These are phyloP conservation scores for Furcifer pardalis DNA, from an alignment of 2,797 vertebrate genomes.

Conservation along the genomic window DNA sequence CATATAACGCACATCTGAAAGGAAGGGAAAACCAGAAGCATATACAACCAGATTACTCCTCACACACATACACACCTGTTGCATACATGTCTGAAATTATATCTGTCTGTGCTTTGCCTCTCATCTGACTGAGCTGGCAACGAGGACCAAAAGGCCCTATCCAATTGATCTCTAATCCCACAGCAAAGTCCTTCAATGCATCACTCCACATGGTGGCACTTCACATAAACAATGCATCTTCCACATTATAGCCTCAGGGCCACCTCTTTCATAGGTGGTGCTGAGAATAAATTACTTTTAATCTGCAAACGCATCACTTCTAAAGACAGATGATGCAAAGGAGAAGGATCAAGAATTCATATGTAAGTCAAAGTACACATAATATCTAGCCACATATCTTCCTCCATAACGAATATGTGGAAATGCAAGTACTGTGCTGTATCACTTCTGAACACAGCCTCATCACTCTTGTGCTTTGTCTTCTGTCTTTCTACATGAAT, in stretches of 20 bases:
- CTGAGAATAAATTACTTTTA: neutral
- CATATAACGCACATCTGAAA: neutral
- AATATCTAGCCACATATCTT: neutral
- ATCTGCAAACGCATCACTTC: neutral
- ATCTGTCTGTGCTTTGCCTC: neutral
- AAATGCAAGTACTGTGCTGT: neutral
- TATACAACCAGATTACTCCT: neutral
- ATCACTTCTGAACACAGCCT: neutral
- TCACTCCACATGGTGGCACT: too few species aligned
- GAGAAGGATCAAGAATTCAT: neutral
- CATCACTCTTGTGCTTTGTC: neutral
- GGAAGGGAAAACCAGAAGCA: neutral
- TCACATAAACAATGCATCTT: neutral
- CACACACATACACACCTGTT: neutral
- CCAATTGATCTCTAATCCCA: neutral
- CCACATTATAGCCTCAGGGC: neutral
- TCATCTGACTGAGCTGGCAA: neutral
- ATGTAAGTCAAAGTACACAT: neutral
- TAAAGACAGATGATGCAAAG: neutral
- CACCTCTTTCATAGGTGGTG: conserved; percentile 4
- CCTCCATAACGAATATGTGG: neutral
- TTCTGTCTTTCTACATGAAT: neutral
- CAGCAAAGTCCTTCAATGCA: neutral
- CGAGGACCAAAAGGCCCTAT: neutral
- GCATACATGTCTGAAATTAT: neutral